Evolutionary conservation across 2,888 invertebrate species (phyloP), one percentile per base, ranked within the genome.

Genomic region (Noctua pronuba): DNA sequence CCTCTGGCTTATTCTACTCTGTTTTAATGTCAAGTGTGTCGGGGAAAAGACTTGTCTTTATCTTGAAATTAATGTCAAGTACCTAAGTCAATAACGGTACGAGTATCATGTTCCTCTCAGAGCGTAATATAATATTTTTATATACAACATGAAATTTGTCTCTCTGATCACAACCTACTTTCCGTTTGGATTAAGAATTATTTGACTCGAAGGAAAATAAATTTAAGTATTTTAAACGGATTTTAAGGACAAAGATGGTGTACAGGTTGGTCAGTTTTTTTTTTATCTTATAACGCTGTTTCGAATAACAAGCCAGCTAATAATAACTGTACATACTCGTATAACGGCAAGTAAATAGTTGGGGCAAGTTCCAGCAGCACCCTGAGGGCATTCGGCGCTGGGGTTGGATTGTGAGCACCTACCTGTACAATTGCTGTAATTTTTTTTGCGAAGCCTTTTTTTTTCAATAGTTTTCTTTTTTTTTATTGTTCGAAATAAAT

Each of bases 41-140:
- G 21, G 5, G n/a, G 46, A 35, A 80, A 80, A 58, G 31, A 21
- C 52, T 55, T 31, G 52, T 65, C 18, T 58, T 44, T 41, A 52
- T 64, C 24, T 46, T 65, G 41, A 35, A 52, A 49, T 65, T 13
- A 66, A 80, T 58, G 49, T 81, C 49, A 66, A 79, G 66, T 81
- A 41, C 41, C 35, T 18, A 58, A 81, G 46, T 80, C 38, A 78
- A 73, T 55, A 31, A 21, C 44, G 44, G 11, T 52, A 38, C 4
- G 73, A 55, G 38, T 49, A 35, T 28, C 78, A 7, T 49, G 46
- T 49, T 41, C 28, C 74, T 35, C 18, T 49, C 13, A 10, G 24
- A 65, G 81, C 31, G 55, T 74, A 65, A 73, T 58, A n/a, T 18
- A 28, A 65, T 58, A 31, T 65, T 24, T 55, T 52, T 64, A 38